Evolutionary conservation across 2,888 invertebrate genomes (phyloP), one percentile per base, ranked within the genome.

Genomic region (Folsomia candida): DNA sequence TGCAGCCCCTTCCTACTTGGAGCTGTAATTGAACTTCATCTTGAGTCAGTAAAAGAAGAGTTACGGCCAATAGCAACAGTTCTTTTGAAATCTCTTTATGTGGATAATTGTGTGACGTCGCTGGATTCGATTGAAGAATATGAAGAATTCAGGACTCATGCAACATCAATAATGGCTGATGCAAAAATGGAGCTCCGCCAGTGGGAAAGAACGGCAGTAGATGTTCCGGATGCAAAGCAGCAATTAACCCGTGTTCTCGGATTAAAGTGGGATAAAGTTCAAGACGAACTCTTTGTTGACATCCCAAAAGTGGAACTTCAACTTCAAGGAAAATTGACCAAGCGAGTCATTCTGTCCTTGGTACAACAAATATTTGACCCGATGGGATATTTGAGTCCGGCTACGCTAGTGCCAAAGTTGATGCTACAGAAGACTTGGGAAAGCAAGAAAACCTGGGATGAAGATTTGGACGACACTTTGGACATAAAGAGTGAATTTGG

Each of bases 401-500:
- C 68, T 24, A 51, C 51, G n/a, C n/a, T 72, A 14, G 11, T 1
- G 2, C 60, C 60, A 2, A 69, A 69, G 20, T 25, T 69, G 24
- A 25, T 72, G 1, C 68, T 80, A n/a, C 77, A 80, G 37, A 28
- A 69, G 14, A 68, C 68, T 26, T 69, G 74, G 68, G 59, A 68
- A 4, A 6, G 69, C 2, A 63, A 68, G 22, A 73, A 71, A 63
- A 71, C 62, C 25, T 69, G 67, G 70, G 72, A 76, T 25, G 62
- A 68, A 0, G 68, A 67, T 20, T 54, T 76, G 14, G 20, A 59
- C 57, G 60, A 58, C 0, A 64, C 27, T 2, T 54, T 62, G 1
- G 28, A 25, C 9, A 0, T 67, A 47, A 60, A 71, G 6, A n/a
- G n/a, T n/a, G n/a, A n/a, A n/a, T 78, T 77, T 37, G 6, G 28